Evolutionary conservation across 2,797 vertebrate species (phyloP).

Genomic region (Huso huso): DNA sequence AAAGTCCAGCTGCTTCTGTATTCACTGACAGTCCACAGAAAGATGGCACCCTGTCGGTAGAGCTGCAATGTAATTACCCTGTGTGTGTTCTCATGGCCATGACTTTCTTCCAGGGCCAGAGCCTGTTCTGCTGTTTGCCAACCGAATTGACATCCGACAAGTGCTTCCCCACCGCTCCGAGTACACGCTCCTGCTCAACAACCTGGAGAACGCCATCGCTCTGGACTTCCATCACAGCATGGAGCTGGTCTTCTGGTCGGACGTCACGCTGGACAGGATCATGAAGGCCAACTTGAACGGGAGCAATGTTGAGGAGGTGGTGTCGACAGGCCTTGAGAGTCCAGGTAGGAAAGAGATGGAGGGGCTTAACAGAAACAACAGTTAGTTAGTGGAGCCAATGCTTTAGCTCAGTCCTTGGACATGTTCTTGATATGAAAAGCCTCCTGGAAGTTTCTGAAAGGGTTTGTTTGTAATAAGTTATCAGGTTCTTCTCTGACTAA

Average conservation of each 20-base stretch:
- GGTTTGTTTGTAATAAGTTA: too few relatives aligned
- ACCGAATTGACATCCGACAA: constrained; percentile 96
- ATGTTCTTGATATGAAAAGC: too few relatives aligned
- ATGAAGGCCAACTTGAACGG: constrained; percentile 96
- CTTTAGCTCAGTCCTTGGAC: too few relatives aligned
- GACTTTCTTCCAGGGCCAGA: constrained; percentile 71
- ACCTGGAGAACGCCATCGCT: constrained; percentile 95
- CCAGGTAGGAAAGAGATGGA: constrained; percentile 63
- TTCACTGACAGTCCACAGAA: too few relatives aligned
- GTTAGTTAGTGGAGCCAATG: too few relatives aligned
- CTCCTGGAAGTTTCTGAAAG: too few relatives aligned
- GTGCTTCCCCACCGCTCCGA: constrained; percentile 93
- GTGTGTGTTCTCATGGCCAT: not conserved
- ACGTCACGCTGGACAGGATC: constrained; percentile 94
- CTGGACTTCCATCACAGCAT: constrained; percentile 89
- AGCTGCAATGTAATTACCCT: not conserved
- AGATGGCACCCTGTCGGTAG: too few relatives aligned
- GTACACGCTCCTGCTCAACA: constrained; percentile 91
- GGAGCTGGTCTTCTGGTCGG: constrained; percentile 96
- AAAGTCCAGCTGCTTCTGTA: too few relatives aligned
- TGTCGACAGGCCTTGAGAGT: constrained; percentile 93
- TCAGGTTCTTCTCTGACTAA: too few relatives aligned
- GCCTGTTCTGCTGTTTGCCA: constrained; percentile 91
- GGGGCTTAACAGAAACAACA: too few relatives aligned
- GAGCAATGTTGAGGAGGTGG: constrained; percentile 92